Evolutionary conservation across 2,113 vertebrate species (phyloP).

Genomic region (Tenebrosternarchus preto): DNA sequence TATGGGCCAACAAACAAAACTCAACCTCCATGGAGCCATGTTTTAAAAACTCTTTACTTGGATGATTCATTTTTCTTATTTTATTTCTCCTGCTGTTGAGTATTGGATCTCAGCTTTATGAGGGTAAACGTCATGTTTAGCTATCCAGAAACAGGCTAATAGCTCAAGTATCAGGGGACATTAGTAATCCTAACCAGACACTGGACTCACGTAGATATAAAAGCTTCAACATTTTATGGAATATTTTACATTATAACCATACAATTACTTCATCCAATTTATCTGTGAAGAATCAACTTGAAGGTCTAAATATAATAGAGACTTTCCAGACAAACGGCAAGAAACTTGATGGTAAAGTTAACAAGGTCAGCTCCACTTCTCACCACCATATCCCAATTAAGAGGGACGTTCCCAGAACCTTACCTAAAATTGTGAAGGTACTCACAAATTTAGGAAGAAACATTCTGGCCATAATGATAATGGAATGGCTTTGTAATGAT

Average conservation of each 20-base stretch:
- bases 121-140: conserved; percentile 2
- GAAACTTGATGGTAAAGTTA: not conserved
- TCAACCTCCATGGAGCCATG: not conserved
- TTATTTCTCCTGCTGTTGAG: not conserved
- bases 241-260: not conserved
- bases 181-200: conserved; percentile 17
- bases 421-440: not conserved
- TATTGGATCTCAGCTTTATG: not conserved
- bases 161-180: not conserved
- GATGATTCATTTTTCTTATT: conserved; percentile 21
- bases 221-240: not conserved
- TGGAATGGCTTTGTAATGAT: not conserved
- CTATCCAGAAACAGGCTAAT: not conserved
- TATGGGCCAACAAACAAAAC: not conserved
- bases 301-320: conserved; percentile 4
- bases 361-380: not conserved
- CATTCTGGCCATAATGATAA: too few species aligned
- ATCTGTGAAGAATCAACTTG: not conserved
- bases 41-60: not conserved
- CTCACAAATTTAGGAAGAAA: not conserved
- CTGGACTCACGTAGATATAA: not conserved
- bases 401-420: not conserved
- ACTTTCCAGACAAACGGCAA: not conserved
- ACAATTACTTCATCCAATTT: not conserved
- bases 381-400: not conserved